Evolutionary conservation across 2,888 invertebrate species (phyloP).

Genomic region (Ophion costatus): DNA sequence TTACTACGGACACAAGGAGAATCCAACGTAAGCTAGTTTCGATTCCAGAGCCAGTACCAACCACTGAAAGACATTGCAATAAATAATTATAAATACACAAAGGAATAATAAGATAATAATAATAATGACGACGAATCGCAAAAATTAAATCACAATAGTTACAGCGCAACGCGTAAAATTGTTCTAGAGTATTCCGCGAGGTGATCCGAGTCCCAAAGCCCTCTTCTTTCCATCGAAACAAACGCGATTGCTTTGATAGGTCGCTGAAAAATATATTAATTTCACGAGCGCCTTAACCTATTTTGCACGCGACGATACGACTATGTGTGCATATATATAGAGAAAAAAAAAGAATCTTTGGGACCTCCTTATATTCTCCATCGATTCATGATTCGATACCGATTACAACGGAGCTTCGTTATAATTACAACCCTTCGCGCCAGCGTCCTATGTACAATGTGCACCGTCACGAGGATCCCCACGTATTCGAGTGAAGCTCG

Average conservation of each 20-base stretch:
- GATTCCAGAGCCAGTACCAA: constrained; percentile 10
- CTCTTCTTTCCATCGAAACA: background rate
- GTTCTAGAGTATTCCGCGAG: constrained; percentile 47
- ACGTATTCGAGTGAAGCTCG: constrained; percentile 8
- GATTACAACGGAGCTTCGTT: constrained; percentile 50
- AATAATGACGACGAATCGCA: constrained; percentile 42
- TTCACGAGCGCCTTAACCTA: constrained; percentile 36
- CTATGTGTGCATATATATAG: constrained; percentile 27
- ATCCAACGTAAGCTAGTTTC: background rate
- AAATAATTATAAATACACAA: constrained; percentile 41
- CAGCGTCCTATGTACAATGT: constrained; percentile 55
- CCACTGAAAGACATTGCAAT: constrained; percentile 44
- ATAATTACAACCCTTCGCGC: constrained; percentile 57
- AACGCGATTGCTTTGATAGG: constrained; percentile 21
- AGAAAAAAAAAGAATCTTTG: constrained; percentile 62
- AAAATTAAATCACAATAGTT: constrained; percentile 46
- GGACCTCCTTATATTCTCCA: constrained; percentile 48
- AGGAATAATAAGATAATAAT: constrained; percentile 32
- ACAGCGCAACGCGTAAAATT: constrained; percentile 42
- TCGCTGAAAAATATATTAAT: constrained; percentile 41
- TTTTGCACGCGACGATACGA: constrained; percentile 54
- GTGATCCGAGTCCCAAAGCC: constrained; percentile 30
- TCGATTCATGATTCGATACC: constrained; percentile 58
- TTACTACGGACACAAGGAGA: background rate
- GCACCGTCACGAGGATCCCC: constrained; percentile 25